Conservation (phyloP, 2,888 invertebrate genomes). For the Drosophila buzzatii region DNA sequence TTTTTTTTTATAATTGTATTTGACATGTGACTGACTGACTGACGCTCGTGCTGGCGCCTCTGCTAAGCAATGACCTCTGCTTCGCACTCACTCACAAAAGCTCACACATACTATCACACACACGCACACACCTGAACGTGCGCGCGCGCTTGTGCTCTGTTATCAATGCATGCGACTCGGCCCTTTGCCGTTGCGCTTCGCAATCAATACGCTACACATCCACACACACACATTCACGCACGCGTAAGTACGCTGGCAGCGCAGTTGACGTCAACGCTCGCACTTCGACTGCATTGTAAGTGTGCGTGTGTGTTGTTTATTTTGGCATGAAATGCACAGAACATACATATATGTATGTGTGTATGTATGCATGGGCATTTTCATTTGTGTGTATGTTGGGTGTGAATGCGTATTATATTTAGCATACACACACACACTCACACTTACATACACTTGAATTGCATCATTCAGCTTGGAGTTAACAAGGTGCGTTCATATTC, state of each 20-base stretch:
- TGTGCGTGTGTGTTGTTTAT: constrained; percentile 17
- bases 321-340: constrained; percentile 25
- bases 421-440: background rate
- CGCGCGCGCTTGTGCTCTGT: constrained; percentile 25
- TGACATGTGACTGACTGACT: constrained; percentile 37
- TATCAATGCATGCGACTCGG: constrained; percentile 41
- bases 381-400: background rate
- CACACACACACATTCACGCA: background rate
- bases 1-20: constrained; percentile 18
- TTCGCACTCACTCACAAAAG: constrained; percentile 7
- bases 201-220: constrained; percentile 25
- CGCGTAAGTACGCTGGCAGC: constrained; percentile 17
- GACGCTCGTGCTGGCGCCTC: constrained; percentile 35
- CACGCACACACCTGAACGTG: constrained; percentile 16
- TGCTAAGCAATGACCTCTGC: constrained; percentile 52
- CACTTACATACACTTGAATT: constrained; percentile 5
- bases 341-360: background rate
- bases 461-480: constrained; percentile 9
- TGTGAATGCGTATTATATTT: constrained; percentile 3
- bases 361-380: background rate
- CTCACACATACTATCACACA: constrained; percentile 7
- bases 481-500: constrained; percentile 9
- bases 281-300: constrained; percentile 1
- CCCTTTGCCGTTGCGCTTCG: constrained; percentile 18
- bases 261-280: constrained; percentile 19